These are phyloP conservation scores for Dasyurus viverrinus DNA, from an alignment of 2,113 vertebrate genomes.

Conservation along the genomic window DNA sequence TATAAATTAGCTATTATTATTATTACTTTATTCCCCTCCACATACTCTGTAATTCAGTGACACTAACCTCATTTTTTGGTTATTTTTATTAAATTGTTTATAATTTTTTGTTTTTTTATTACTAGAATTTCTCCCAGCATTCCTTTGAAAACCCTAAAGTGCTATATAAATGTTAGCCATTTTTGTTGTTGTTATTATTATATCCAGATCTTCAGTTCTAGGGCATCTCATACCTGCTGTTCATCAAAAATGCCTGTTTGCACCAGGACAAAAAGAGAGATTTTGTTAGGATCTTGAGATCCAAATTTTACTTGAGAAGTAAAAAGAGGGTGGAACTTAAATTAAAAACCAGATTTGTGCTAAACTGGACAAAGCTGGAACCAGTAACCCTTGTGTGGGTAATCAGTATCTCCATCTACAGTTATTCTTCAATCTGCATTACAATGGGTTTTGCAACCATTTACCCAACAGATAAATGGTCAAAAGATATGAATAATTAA, in stretches of 20 bases:
- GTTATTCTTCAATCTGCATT: not conserved
- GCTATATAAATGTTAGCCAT: not conserved
- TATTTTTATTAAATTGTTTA: not conserved
- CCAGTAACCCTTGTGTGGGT: not conserved
- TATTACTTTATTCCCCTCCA: not conserved
- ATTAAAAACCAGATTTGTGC: slow-evolving; percentile 26
- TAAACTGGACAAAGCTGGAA: not conserved
- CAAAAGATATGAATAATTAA: not conserved
- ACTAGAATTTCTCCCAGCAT: not conserved
- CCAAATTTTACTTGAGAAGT: not conserved
- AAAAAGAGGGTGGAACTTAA: not conserved
- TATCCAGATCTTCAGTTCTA: not conserved
- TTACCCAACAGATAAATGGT: not conserved
- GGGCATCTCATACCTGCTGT: not conserved
- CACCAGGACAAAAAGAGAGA: not conserved
- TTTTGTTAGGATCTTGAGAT: not conserved
- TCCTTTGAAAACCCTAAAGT: not conserved
- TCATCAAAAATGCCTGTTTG: not conserved
- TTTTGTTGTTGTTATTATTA: not conserved
- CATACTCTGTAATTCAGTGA: not conserved
- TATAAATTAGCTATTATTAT: not conserved
- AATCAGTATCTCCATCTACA: not conserved
- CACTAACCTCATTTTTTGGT: not conserved
- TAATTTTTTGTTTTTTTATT: not conserved
- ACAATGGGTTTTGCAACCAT: not conserved